Evolutionary conservation across 2,113 vertebrate genomes (phyloP).

Genomic region (Pelobates fuscus): DNA sequence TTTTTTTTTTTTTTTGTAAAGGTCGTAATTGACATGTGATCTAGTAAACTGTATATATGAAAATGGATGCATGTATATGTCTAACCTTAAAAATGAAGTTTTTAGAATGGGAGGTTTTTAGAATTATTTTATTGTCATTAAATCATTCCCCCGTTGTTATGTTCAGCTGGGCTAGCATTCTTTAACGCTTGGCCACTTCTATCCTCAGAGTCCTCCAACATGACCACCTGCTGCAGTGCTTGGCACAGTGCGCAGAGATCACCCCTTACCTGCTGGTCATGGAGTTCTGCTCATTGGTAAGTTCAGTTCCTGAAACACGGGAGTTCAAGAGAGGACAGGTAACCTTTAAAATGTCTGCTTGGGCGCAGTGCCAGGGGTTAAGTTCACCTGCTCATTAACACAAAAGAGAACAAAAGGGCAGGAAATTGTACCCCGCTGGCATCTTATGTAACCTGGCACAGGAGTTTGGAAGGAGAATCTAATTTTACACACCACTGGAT

Average conservation of each 20-base stretch:
- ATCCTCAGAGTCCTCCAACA: constrained; percentile 82
- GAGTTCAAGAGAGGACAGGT: background rate
- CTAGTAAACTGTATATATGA: too few species aligned
- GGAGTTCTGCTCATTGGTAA: constrained; percentile 96
- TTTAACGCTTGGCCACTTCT: background rate
- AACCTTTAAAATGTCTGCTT: background rate
- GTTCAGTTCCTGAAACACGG: constrained; percentile 51
- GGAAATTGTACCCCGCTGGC: background rate
- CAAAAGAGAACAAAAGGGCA: background rate
- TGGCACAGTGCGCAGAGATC: constrained; percentile 89
- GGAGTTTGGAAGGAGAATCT: background rate
- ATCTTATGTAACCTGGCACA: background rate
- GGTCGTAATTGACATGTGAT: too few species aligned
- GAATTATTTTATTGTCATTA: too few species aligned
- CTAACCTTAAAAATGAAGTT: too few species aligned
- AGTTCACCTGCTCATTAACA: background rate
- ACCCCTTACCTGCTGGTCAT: constrained; percentile 93
- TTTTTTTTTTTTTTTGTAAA: too few species aligned
- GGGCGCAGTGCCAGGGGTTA: background rate
- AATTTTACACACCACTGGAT: background rate
- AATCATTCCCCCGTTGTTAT: too few species aligned
- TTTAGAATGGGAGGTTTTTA: too few species aligned
- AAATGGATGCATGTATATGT: too few species aligned
- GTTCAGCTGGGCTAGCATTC: background rate
- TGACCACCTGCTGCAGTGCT: constrained; percentile 87